Percentiles rank a stretch among this genome's conserved stretches.
phyloP scores from a whole-genome alignment of 2,888 invertebrate species.

The Dione juno region DNA sequence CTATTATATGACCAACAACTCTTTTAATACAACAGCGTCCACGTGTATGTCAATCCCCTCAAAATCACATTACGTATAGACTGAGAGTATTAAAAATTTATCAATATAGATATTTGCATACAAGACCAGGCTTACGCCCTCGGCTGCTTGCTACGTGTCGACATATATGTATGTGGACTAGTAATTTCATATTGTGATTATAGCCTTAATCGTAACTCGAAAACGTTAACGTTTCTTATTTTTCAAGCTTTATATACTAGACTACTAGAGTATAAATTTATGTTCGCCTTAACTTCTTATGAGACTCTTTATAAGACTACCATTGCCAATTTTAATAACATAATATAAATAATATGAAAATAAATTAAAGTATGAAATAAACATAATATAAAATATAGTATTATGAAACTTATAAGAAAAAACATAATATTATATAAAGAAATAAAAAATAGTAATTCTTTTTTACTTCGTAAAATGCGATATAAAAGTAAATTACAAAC shows the following conservation, averaged over 20 bases:
- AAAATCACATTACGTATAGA: slow-evolving; percentile 53
- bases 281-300: too few species aligned
- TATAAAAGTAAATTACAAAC: not conserved
- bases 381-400: too few species aligned
- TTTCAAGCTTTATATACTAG: too few species aligned
- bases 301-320: not conserved
- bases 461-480: not conserved
- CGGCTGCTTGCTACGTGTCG: slow-evolving; percentile 17
- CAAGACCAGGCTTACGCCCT: slow-evolving; percentile 46
- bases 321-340: not conserved
- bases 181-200: not conserved
- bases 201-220: too few species aligned
- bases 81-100: slow-evolving; percentile 64
- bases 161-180: not conserved
- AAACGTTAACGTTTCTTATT: too few species aligned
- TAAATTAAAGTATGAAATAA: too few species aligned
- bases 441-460: too few species aligned
- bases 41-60: slow-evolving; percentile 9
- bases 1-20: not conserved
- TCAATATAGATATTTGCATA: slow-evolving; percentile 59
- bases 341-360: too few species aligned
- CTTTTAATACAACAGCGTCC: slow-evolving; percentile 8
- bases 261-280: too few species aligned
- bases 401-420: too few species aligned
- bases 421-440: too few species aligned